Conservation (phyloP, 1,140 invertebrate genomes). For the Aphidius ervi region DNA sequence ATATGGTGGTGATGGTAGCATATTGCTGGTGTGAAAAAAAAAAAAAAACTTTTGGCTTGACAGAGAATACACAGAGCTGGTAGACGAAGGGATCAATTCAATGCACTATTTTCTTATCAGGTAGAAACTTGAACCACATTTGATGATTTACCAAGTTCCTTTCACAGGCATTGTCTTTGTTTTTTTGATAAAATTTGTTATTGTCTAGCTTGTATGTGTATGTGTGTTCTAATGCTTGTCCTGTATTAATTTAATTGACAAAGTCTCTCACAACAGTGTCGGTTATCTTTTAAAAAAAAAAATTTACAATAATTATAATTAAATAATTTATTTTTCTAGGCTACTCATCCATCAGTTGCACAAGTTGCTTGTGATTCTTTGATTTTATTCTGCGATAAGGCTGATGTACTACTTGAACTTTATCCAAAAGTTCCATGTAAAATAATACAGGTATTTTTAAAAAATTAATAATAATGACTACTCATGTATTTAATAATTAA, state of each 20-base stretch:
- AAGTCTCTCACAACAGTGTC: not conserved
- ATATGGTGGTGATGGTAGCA: too few relatives aligned
- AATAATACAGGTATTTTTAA: conserved; percentile 63
- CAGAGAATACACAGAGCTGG: conserved; percentile 25
- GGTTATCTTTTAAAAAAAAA: not conserved
- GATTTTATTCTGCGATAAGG: conserved; percentile 76
- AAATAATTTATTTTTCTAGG: conserved; percentile 56
- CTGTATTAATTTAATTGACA: not conserved
- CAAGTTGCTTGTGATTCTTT: conserved; percentile 86
- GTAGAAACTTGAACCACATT: conserved; percentile 18
- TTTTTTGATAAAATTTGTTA: not conserved
- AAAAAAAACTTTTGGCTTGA: conserved; percentile 16
- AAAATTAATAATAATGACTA: not conserved
- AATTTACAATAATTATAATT: not conserved
- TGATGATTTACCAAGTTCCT: not conserved
- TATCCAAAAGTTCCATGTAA: conserved; percentile 75
- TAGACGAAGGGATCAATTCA: conserved; percentile 24
- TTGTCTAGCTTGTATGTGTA: not conserved
- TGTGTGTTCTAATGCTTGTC: conserved; percentile 6
- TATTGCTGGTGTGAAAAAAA: too few relatives aligned
- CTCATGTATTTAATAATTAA: not conserved
- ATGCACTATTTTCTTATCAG: conserved; percentile 22
- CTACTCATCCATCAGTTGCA: conserved; percentile 77
- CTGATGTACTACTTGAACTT: conserved; percentile 65
- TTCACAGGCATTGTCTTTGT: conserved; percentile 14